phyloP scores from a whole-genome alignment of 2,888 invertebrate genomes.

The Doris montereyensis region DNA sequence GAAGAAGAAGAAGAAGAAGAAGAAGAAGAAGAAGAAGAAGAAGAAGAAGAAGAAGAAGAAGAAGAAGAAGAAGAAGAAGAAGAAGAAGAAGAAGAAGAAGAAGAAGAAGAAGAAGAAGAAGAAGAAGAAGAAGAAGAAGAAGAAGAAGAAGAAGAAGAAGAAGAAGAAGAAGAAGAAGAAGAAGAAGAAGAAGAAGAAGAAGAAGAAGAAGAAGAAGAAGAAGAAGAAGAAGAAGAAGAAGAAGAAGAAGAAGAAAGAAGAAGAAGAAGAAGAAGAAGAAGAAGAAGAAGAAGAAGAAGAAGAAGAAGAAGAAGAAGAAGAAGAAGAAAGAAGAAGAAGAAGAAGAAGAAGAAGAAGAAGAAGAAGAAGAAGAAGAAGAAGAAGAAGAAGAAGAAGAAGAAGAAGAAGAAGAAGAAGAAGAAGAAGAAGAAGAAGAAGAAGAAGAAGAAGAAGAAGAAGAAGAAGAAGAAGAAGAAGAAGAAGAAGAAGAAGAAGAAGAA shows the following conservation, averaged over 20 bases:
- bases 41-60: background rate
- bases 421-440: background rate
- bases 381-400: background rate
- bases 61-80: background rate
- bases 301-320: background rate
- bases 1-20: conserved; percentile 1
- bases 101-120: too few species aligned
- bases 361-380: background rate
- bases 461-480: background rate
- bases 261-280: background rate
- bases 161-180: too few species aligned
- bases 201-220: background rate
- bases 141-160: too few species aligned
- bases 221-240: background rate
- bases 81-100: background rate
- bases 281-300: background rate
- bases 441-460: background rate
- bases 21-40: conserved; percentile 4
- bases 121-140: too few species aligned
- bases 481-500: background rate
- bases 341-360: background rate
- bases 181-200: background rate
- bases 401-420: background rate
- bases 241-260: background rate
- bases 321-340: background rate